Percentiles rank a stretch among this genome's conserved stretches.
Evolutionary conservation across 2,888 invertebrate genomes (phyloP).

Genomic region (Cenopis cana): DNA sequence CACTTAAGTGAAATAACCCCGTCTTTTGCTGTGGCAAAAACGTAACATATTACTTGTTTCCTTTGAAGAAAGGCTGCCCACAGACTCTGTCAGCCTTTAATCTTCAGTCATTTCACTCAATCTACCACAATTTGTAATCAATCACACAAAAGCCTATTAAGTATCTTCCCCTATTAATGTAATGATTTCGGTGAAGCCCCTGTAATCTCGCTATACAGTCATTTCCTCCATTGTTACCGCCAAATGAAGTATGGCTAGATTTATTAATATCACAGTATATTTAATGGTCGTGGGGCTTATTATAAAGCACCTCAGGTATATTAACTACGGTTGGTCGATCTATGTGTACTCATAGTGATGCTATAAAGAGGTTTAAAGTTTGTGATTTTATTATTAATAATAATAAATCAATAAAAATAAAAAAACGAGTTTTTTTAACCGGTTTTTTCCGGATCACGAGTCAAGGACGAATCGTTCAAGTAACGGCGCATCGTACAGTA

Average conservation of each 20-base stretch:
- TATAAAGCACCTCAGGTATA: neutral
- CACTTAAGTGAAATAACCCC: too few species aligned
- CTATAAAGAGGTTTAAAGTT: neutral
- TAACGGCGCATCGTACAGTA: conserved; percentile 15
- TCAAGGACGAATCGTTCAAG: conserved; percentile 23
- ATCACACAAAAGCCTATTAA: conserved; percentile 15
- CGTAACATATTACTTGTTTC: too few species aligned
- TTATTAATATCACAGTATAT: conserved; percentile 21
- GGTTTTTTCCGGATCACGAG: conserved; percentile 29
- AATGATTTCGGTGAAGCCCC: conserved; percentile 10
- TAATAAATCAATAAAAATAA: too few species aligned
- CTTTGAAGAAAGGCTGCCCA: neutral
- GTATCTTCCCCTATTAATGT: conserved; percentile 18
- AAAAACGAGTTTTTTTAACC: conserved; percentile 24
- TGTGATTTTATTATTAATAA: neutral
- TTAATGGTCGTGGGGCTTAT: neutral
- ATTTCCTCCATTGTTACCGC: conserved; percentile 15
- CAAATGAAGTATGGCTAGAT: conserved; percentile 26
- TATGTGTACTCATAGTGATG: neutral
- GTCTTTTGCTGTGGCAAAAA: too few species aligned
- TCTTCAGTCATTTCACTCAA: neutral
- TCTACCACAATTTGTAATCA: neutral
- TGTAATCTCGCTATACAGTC: conserved; percentile 10
- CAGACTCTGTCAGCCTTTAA: neutral
- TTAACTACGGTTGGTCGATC: neutral